Percentiles rank a stretch among this genome's conserved stretches.
Evolutionary conservation across 2,888 invertebrate species (phyloP).

Genomic region (Tetragonula carbonaria): DNA sequence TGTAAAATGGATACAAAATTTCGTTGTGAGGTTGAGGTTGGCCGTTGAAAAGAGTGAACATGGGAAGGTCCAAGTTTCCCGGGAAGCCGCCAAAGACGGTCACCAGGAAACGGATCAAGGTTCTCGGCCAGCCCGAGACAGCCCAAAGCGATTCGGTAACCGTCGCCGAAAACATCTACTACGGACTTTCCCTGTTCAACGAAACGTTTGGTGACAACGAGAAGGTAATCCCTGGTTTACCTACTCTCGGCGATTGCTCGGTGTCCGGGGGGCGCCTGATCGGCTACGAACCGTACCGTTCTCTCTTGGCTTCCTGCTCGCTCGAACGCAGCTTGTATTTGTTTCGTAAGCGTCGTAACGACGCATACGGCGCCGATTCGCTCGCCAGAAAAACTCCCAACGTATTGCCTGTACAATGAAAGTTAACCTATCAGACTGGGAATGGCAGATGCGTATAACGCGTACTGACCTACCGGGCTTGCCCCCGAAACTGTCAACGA

Average conservation of each 20-base stretch:
- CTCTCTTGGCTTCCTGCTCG: not conserved
- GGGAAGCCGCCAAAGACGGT: conserved; percentile 95
- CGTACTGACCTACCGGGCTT: conserved; percentile 54
- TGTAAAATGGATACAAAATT: conserved; percentile 80
- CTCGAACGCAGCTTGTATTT: conserved; percentile 40
- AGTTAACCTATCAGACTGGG: conserved; percentile 69
- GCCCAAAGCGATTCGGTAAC: conserved; percentile 84
- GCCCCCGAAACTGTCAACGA: conserved; percentile 56
- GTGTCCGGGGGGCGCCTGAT: conserved; percentile 28
- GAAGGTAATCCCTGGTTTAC: conserved; percentile 78
- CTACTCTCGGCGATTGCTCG: conserved; percentile 22
- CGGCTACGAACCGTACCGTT: conserved; percentile 3
- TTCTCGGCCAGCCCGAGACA: conserved; percentile 87
- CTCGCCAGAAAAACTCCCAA: conserved; percentile 56
- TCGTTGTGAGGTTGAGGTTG: conserved; percentile 82
- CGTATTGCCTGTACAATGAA: conserved; percentile 65
- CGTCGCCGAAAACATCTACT: conserved; percentile 84
- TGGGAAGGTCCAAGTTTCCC: conserved; percentile 94
- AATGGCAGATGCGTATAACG: conserved; percentile 66
- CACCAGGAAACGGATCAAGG: conserved; percentile 93
- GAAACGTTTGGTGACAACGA: conserved; percentile 82
- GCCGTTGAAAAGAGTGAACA: conserved; percentile 87
- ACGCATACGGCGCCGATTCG: conserved; percentile 74
- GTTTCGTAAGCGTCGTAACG: conserved; percentile 63
- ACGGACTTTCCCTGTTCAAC: conserved; percentile 83